Conservation (phyloP, 2,113 vertebrate species). For the Psittacara wagleri region DNA sequence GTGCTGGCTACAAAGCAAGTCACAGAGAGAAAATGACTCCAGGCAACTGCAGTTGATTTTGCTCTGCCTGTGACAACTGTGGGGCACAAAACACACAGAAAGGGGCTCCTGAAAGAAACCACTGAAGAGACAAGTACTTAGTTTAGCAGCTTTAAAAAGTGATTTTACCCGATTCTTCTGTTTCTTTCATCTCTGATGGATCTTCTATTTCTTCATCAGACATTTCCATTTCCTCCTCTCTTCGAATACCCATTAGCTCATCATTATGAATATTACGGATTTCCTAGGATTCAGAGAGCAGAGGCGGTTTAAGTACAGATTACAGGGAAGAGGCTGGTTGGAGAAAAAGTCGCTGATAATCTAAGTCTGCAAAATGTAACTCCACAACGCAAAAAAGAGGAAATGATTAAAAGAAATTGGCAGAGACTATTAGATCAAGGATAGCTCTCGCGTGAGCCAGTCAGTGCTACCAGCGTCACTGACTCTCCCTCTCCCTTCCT, state of each 20-base stretch:
- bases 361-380: not conserved
- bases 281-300: conserved; percentile 81
- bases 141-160: not conserved
- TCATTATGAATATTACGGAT: conserved; percentile 96
- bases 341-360: not conserved
- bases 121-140: not conserved
- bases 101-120: not conserved
- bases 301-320: not conserved
- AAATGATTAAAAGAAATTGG: not conserved
- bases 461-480: not conserved
- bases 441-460: not conserved
- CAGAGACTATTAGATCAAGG: not conserved
- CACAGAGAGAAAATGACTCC: not conserved
- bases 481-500: not conserved
- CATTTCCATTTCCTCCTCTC: conserved; percentile 99
- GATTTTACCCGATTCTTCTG: conserved; percentile 86
- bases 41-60: not conserved
- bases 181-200: conserved; percentile 84
- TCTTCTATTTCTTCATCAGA: conserved; percentile 94
- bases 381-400: not conserved
- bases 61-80: not conserved
- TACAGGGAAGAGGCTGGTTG: not conserved
- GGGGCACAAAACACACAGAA: not conserved
- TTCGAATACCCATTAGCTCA: conserved; percentile 94
- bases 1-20: not conserved